phyloP scores from a whole-genome alignment of 2,888 invertebrate genomes.

The Cheilosia vernalis region DNA sequence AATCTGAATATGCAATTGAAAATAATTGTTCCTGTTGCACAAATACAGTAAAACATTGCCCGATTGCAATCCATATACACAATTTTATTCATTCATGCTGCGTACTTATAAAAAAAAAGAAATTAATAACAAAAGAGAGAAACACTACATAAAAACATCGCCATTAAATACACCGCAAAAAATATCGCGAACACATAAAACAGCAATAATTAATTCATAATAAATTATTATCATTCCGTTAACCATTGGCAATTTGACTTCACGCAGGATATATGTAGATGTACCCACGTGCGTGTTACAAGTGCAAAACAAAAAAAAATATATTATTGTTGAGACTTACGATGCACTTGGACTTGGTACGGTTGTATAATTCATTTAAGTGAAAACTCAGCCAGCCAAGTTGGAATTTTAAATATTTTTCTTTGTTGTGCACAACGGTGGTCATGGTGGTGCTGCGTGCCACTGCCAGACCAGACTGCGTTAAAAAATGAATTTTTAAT shows the following conservation, averaged over 20 bases:
- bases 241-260: slow-evolving; percentile 66
- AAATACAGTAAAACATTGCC: slow-evolving; percentile 19
- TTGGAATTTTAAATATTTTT: slow-evolving; percentile 53
- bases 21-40: not conserved
- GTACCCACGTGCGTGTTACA: not conserved
- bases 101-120: slow-evolving; percentile 4
- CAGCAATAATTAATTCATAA: slow-evolving; percentile 71
- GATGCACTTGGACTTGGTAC: slow-evolving; percentile 33
- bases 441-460: not conserved
- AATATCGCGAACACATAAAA: slow-evolving; percentile 17
- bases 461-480: slow-evolving; percentile 9
- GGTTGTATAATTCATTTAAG: slow-evolving; percentile 59
- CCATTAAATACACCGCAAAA: slow-evolving; percentile 41
- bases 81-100: not conserved
- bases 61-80: slow-evolving; percentile 8
- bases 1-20: slow-evolving; percentile 67
- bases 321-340: slow-evolving; percentile 1
- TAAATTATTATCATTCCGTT: slow-evolving; percentile 72
- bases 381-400: slow-evolving; percentile 16
- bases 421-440: slow-evolving; percentile 4
- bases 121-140: slow-evolving; percentile 37
- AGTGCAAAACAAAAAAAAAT: not conserved
- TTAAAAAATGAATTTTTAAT: slow-evolving; percentile 68
- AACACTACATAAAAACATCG: slow-evolving; percentile 37
- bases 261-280: slow-evolving; percentile 44